Base-by-base conservation (phyloP, 2,797 vertebrate species). In the Poeciliopsis gracilis region DNA sequence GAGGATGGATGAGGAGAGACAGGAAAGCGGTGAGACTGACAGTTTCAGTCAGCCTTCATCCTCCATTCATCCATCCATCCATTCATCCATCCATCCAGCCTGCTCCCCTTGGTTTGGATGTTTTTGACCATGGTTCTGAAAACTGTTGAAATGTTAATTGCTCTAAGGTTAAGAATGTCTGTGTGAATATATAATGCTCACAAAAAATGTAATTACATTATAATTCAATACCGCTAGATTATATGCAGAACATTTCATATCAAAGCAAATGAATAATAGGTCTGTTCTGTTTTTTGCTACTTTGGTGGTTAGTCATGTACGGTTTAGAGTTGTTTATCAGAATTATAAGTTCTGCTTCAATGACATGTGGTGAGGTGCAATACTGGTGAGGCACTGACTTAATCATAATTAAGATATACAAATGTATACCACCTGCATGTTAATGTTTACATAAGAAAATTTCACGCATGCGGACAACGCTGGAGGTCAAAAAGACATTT, bases 1-100 rank as follows among this genome's bases (percentile, higher is more conserved):
- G 79, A 89, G 90, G 91, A 95, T 94, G 93, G 94, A 95, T 95
- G 94, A 92, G 90, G 92, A 87, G 87, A 95, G 94, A 93, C 91
- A 90, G 87, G 81, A 92, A 92, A 93, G 91, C 87, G 88, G 93
- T 89, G 91, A 91, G 92, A 93, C 88, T 94, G 94, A 94, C 93
- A 94, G 90, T 88, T 88, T 90, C 84, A 92, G 91, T 87, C 92
- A 91, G 84, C 83, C 81, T 87, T 87, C 86, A 87, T 92, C 87
- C 89, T 91, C 90, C 90, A 89, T 86, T 81, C 90, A 82, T 75
- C 86, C 81, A 76, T 71, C 76, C 82, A 20, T 18, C 66, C 53
- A 45, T 69, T 72, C 59, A 51, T 51, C 49, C 59, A 38, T 73
- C 30, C 72, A 72, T 13, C 46, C n/a, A 73, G 10, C 77, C 57